Base-by-base conservation (phyloP, 1,140 invertebrate species). In the Magallana angulata region DNA sequence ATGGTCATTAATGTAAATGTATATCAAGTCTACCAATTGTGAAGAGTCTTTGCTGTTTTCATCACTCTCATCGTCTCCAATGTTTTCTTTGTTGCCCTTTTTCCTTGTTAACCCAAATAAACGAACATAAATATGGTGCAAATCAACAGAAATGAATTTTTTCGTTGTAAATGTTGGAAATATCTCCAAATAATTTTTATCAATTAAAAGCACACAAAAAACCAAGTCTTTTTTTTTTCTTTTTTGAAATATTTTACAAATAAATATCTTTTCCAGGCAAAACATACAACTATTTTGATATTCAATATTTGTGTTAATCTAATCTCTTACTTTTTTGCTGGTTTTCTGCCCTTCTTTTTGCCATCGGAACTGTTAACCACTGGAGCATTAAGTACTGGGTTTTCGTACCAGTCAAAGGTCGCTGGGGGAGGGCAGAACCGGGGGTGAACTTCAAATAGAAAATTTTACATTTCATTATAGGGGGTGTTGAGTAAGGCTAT, bases 391-490 rank as follows among this genome's bases (percentile, higher is more conserved):
- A 85, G 68, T 14, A 71, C 16, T 16, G 89, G 82, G 84, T 48
- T 62, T 48, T 91, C 91, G 71, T 91, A 92, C 57, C 90, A 84
- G 76, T 93, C 92, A 93, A 93, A 93, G 57, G 89, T 89, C 8
- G 92, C 91, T 11, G 88, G 85, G 16, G 89, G 91, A 6, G 92
- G 92, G 56, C 89, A 86, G 81, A 90, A 93, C 36, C 57, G 87
- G 59, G 88, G 88, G 36, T 85, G 87, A 36, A 58, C 91, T 92
- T 14, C 36, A 68, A 56, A 82, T 48, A 56, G 1, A 58, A 18
- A 57, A 64, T 57, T 87, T 82, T 14, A 81, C 56, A 48, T 8
- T 48, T 81, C 9, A n/a, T 48, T 57, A 30, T 57, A 82, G 0
- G 8, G 6, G 6, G 0, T 80, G 0, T 7, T 16, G 1, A 64